Conservation (phyloP, 2,113 vertebrate genomes). For the Anolis sagrei region DNA sequence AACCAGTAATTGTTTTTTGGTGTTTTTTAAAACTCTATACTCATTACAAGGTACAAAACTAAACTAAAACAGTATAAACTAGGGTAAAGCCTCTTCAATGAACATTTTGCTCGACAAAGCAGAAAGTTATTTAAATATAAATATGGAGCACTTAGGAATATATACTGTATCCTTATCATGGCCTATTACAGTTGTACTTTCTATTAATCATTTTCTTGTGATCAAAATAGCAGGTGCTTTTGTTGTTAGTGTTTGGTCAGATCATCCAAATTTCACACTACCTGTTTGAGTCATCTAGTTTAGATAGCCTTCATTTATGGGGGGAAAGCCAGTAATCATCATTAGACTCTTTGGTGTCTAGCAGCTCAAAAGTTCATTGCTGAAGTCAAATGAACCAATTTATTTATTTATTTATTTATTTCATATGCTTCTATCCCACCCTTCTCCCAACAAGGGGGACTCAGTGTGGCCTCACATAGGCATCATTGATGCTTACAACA, state of each 20-base stretch:
- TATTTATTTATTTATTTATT: no score
- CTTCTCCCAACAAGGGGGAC: no score
- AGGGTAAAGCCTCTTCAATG: background rate
- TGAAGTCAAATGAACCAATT: slow-evolving; percentile 43
- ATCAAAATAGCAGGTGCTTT: background rate
- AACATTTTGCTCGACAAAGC: background rate
- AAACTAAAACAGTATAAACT: background rate
- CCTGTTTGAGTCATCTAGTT: no score
- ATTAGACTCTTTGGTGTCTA: slow-evolving; percentile 69
- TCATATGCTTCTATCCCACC: no score
- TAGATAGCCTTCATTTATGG: no score
- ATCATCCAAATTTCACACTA: no score
- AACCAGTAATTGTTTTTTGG: background rate
- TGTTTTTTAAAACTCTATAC: background rate
- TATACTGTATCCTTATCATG: background rate
- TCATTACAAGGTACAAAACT: background rate
- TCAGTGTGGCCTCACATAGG: no score
- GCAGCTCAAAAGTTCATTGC: slow-evolving; percentile 56
- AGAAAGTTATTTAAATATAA: background rate
- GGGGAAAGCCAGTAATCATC: slow-evolving; percentile 48
- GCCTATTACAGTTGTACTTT: background rate
- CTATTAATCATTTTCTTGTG: background rate
- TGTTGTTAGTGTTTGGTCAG: no score
- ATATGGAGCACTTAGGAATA: background rate
- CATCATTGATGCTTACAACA: no score